phyloP scores from a whole-genome alignment of 1,140 invertebrate species.

The Macrocentrus cingulum region DNA sequence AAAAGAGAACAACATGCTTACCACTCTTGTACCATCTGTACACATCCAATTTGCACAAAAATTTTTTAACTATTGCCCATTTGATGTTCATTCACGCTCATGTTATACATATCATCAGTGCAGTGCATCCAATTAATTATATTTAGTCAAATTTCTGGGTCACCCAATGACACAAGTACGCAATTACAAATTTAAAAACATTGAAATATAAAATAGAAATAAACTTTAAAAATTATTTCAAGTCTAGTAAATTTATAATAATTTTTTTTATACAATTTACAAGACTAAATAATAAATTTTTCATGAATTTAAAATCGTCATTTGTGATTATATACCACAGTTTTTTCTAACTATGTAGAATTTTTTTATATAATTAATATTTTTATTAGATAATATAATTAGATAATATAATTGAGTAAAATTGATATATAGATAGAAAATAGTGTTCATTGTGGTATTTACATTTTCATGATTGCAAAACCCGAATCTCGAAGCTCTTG shows the following conservation, averaged over 20 bases:
- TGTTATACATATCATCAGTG: no score
- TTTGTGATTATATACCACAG: background rate
- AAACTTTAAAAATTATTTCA: conserved; percentile 9
- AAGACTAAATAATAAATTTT: no score
- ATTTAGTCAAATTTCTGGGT: conserved; percentile 15
- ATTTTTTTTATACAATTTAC: background rate
- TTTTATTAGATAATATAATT: background rate
- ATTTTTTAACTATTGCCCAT: no score
- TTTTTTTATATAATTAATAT: no score
- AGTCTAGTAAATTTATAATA: background rate
- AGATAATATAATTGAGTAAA: background rate
- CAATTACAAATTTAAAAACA: conserved; percentile 4
- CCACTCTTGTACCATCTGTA: conserved; percentile 3
- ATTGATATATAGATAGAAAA: background rate
- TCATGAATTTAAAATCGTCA: background rate
- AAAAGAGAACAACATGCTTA: background rate
- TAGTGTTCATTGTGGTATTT: background rate
- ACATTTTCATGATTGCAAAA: conserved; percentile 23
- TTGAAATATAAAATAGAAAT: conserved; percentile 5
- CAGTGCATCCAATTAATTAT: no score
- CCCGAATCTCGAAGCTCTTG: conserved; percentile 13
- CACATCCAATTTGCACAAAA: background rate
- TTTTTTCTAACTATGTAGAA: no score
- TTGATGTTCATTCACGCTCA: no score
- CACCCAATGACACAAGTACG: background rate